Evolutionary conservation across 2,888 invertebrate species (phyloP), one percentile per base, ranked within the genome.

Genomic region (Heliconius erato): DNA sequence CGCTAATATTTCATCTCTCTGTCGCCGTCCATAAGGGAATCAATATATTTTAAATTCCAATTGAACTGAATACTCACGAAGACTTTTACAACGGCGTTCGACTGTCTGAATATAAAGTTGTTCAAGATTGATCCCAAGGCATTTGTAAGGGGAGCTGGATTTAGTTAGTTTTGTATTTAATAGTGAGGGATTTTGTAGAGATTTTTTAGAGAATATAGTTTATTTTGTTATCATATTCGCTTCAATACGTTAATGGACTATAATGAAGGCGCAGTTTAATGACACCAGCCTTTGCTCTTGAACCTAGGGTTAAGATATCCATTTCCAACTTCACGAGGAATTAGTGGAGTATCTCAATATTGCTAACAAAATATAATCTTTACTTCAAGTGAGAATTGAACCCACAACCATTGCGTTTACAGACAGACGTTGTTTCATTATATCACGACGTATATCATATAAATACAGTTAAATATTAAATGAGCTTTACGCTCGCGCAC

Each of bases 21-120:
- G 83, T 85, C 85, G 85, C 82, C 86, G 88, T 89, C 91, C 92
- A 91, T 91, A 89, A 89, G 91, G 92, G 92, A 94, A 92, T 93
- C 94, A 91, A 94, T 94, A 93, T 93, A 94, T 94, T 95, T 94
- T 92, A 94, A 95, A 95, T 95, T 94, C 92, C 92, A 93, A 94
- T 94, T 92, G 93, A 85, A 90, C 90, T 91, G 91, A 90, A 91
- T 90, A 90, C 90, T 91, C 89, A 87, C 87, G 89, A 89, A 91
- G 90, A 90, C 88, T 92, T 94, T 93, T 94, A 94, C 92, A 93
- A 91, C 90, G 88, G 87, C 90, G 90, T 93, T 94, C 92, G 92
- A 92, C 93, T 90, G 89, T 81, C 87, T 91, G 94, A 94, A 94
- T 94, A 93, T 92, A 91, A 94, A 94, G 92, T 91, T 91, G 87